Evolutionary conservation across 2,888 invertebrate species (phyloP), one percentile per base, ranked within the genome.

Genomic region (Apamea sordens): DNA sequence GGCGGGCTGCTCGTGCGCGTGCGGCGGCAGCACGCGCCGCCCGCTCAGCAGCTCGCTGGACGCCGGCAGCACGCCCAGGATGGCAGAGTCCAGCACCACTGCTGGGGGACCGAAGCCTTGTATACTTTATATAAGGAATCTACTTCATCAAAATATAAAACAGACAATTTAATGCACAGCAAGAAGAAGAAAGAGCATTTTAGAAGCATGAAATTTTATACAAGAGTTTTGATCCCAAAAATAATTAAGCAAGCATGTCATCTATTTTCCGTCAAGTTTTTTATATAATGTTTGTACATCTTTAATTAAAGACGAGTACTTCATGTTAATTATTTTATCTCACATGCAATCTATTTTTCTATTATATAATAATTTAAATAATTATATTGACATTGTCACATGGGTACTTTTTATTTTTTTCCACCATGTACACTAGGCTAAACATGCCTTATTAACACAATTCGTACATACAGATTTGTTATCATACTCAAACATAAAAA

Each of bases 71-170:
- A 96, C 96, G 86, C 96, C 96, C 80, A 97, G 93, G 89, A 96
- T 95, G 13, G 95, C 94, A 0, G 96, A 95, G 91, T 97, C 97
- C 70, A 96, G 92, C 67, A 96, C 96, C 85, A 96, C 96, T 92
- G 93, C 76, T 53, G 88, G 71, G 73, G 68, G 79, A 71, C 83
- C 78, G 82, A 82, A 79, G 73, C 83, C 79, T 88, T 83, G 41
- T 75, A 69, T 56, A 80, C 77, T 56, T 83, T 83, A 83, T 82
- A 70, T 56, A 47, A 36, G 24, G 82, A 61, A 71, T 71, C 71
- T 71, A 71, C 36, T 71, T 71, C 36, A n/a, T 21, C 4, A 21
- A 56, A 63, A 63, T 41, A 11, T n/a, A 47, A 21, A 47, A 24
- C 11, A 24, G 3, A 24, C 24, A 24, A n/a, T n/a, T n/a, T n/a